Evolutionary conservation across 2,888 invertebrate species (phyloP), one percentile per base, ranked within the genome.

Genomic region (Acronicta leporina): DNA sequence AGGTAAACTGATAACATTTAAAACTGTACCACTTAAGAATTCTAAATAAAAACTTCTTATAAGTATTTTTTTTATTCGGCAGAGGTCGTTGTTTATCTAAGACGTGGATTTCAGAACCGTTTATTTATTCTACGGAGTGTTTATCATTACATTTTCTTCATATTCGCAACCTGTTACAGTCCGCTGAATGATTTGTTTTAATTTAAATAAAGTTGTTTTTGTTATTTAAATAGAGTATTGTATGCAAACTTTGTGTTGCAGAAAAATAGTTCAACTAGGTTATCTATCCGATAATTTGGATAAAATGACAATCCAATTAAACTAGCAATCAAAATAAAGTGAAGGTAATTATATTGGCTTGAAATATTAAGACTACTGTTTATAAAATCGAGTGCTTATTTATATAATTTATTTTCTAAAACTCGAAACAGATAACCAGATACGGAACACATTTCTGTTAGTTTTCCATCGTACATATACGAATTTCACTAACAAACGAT

Each of bases 101-200:
- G 10, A 56, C n/a, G 43, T 47, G 27, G 25, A 20, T 59, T 64
- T 47, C 7, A 43, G 58, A 33, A 62, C 44, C 15, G 51, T 57
- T 63, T 62, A 41, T 74, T 52, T 62, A 66, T 57, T 25, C 49
- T 42, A 16, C 30, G 43, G 62, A 59, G 45, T 64, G 63, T 72
- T 71, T 63, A 68, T 64, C 48, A 50, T 75, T 53, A 61, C 47
- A 62, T 55, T 61, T 59, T 45, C 41, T 53, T 67, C 57, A 61
- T 68, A 60, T 68, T 68, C 44, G 44, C 57, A 58, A 53, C 40
- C 3, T 14, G 41, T 48, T 54, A 57, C 27, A 46, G 44, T 20
- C 58, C 42, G 43, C 41, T 53, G 43, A 68, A 43, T 53, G 41
- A 58, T 59, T 61, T 61, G 41, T 64, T 44, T 51, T 11, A 20